Evolutionary conservation across 2,113 vertebrate species (phyloP).

Genomic region (Nannospalax galili): DNA sequence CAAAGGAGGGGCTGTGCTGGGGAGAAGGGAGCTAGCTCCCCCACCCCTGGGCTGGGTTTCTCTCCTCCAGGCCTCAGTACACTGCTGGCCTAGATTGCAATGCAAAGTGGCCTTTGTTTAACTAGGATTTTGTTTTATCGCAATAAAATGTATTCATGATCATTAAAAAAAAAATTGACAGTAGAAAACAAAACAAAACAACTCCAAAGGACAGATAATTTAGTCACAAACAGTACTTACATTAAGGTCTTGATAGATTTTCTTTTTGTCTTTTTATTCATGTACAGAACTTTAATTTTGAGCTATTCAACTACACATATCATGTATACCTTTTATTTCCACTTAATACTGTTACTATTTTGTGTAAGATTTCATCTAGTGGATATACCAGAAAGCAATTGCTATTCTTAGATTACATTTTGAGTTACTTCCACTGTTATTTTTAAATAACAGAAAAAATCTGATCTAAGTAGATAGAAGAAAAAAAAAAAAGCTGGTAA

Average conservation of each 20-base stretch:
- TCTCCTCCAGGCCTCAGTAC: not conserved
- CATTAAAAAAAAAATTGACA: not conserved
- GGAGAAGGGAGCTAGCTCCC: accelerated
- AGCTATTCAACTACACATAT: not conserved
- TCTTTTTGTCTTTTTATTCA: not conserved
- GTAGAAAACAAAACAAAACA: not conserved
- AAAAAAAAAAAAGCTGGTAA: not conserved
- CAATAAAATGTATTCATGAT: not conserved
- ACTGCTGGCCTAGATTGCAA: not conserved
- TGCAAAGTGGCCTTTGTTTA: not conserved
- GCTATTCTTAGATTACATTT: not conserved
- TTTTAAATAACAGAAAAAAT: slow-evolving; percentile 10
- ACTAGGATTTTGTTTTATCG: not conserved
- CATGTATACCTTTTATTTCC: not conserved
- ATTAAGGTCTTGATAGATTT: not conserved
- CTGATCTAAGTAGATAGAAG: not conserved
- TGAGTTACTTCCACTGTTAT: not conserved
- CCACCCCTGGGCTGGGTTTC: not conserved
- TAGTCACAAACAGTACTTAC: not conserved
- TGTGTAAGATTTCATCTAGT: not conserved
- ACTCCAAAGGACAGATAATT: not conserved
- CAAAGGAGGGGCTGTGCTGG: not conserved
- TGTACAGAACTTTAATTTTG: slow-evolving; percentile 26
- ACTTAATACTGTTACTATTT: not conserved
- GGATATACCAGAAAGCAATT: not conserved